Percentiles rank a stretch among this genome's conserved stretches.
These are phyloP conservation scores for Cyrtodaria siliqua DNA, from an alignment of 2,888 invertebrate species.

Conservation along the genomic window DNA sequence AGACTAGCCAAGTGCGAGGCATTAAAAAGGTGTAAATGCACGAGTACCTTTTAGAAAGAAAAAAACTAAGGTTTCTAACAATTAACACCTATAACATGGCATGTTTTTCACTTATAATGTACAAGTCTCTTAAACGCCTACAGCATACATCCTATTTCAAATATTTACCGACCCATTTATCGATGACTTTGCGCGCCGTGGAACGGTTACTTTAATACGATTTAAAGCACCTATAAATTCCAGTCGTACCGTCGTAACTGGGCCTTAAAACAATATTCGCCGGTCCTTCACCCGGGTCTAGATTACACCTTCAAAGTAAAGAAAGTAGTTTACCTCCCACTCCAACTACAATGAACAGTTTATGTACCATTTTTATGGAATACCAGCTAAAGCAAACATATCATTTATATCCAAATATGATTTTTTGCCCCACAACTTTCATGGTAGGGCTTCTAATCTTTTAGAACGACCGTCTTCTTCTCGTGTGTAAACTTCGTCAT, in stretches of 20 bases:
- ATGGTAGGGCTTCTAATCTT: too few relatives aligned
- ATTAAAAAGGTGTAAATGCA: too few relatives aligned
- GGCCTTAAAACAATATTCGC: slow-evolving; percentile 41
- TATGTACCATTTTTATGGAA: slow-evolving; percentile 33
- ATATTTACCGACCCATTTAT: too few relatives aligned
- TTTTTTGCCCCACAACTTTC: slow-evolving; percentile 14
- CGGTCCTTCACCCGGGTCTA: slow-evolving; percentile 10
- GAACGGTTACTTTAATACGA: slow-evolving; percentile 17
- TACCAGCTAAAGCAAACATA: slow-evolving; percentile 32
- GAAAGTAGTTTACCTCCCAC: slow-evolving; percentile 34
- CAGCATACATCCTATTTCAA: too few relatives aligned
- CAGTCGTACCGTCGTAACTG: slow-evolving; percentile 2
- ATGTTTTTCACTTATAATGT: too few relatives aligned
- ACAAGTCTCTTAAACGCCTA: too few relatives aligned
- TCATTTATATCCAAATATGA: slow-evolving; percentile 42
- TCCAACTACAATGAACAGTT: slow-evolving; percentile 35
- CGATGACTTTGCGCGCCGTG: neutral
- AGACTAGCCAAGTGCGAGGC: too few relatives aligned
- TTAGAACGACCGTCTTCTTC: too few relatives aligned
- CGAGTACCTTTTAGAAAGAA: too few relatives aligned
- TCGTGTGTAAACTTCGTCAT: too few relatives aligned
- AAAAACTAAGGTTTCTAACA: too few relatives aligned
- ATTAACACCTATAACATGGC: too few relatives aligned
- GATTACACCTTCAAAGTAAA: slow-evolving; percentile 51
- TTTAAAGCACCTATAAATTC: slow-evolving; percentile 36